A percentile compares a stretch with the other conserved stretches of the same genome.
Conservation (phyloP, 2,113 vertebrate genomes). For the Pimephales promelas region DNA sequence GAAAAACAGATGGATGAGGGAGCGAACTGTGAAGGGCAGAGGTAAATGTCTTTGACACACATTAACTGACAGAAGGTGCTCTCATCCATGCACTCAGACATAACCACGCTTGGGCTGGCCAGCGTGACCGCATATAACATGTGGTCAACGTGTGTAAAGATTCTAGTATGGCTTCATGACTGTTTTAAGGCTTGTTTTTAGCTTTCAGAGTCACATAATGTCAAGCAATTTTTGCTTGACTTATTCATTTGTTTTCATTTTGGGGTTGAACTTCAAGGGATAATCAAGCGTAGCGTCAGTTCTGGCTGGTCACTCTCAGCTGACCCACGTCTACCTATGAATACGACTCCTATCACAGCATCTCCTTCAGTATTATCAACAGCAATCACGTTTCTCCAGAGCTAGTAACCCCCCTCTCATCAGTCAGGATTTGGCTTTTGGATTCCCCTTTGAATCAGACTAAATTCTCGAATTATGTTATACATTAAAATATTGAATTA, state of each 20-base stretch:
- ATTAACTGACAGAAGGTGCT: constrained; percentile 59
- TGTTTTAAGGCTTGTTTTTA: background rate
- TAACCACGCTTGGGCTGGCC: background rate
- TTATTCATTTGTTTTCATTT: background rate
- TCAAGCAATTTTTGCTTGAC: background rate
- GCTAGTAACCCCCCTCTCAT: no score
- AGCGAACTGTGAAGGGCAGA: constrained; percentile 70
- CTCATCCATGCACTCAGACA: constrained; percentile 34
- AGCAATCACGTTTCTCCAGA: no score
- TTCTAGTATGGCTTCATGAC: background rate
- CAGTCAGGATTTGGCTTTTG: no score
- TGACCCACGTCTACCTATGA: no score
- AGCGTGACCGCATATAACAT: background rate
- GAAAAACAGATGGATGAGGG: constrained; percentile 66
- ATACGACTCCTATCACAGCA: no score
- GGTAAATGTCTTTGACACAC: constrained; percentile 60
- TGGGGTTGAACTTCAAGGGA: background rate
- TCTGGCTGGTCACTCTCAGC: no score
- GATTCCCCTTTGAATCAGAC: no score
- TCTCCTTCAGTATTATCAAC: no score
- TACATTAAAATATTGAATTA: no score
- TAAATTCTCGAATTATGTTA: no score
- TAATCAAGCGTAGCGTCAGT: no score
- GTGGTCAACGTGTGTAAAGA: background rate
- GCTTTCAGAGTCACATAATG: background rate